phyloP scores from a whole-genome alignment of 2,797 vertebrate genomes.

The Catharus ustulatus region DNA sequence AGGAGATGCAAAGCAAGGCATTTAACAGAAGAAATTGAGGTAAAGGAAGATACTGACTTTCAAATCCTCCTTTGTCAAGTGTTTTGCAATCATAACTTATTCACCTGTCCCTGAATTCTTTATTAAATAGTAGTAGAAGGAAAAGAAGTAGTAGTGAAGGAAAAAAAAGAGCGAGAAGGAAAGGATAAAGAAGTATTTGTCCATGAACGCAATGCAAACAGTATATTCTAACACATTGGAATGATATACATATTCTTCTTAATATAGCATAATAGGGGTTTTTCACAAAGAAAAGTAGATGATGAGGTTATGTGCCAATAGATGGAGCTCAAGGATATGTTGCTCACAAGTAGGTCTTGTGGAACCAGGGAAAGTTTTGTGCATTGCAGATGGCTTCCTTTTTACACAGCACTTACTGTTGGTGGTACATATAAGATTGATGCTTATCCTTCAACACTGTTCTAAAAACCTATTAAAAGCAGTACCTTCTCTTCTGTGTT shows the following conservation, averaged over 20 bases:
- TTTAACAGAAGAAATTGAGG: not conserved
- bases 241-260: not conserved
- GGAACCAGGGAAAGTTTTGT: not conserved
- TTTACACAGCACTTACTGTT: not conserved
- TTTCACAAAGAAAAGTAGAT: not conserved
- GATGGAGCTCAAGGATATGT: not conserved
- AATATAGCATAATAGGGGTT: not conserved
- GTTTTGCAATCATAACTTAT: not conserved
- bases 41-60: not conserved
- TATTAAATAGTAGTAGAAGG: not conserved
- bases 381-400: not conserved
- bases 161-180: not conserved
- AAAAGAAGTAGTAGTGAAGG: not conserved
- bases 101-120: not conserved
- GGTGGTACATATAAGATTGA: not conserved
- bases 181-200: not conserved
- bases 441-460: not conserved
- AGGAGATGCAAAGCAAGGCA: not conserved
- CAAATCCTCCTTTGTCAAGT: not conserved
- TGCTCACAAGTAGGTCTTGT: not conserved
- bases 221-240: not conserved
- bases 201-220: not conserved
- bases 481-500: not conserved
- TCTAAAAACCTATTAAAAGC: not conserved
- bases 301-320: not conserved